Evolutionary conservation across 92 coral and sea anemone species (phyloP), one percentile per base, ranked within the genome.

Genomic region (Umimayanthus chanpuru): DNA sequence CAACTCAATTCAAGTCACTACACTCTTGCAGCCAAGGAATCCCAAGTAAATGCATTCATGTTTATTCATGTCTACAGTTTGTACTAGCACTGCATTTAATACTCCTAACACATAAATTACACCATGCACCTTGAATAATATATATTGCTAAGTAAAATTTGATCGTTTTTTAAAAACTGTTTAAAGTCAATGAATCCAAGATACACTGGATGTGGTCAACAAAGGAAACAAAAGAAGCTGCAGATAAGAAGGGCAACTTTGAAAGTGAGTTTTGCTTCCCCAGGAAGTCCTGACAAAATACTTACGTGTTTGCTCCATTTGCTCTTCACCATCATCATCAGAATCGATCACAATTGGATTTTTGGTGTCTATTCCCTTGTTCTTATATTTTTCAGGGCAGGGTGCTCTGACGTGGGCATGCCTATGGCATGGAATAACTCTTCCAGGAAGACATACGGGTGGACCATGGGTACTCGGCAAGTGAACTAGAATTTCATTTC

Each of bases 321-420:
- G 49, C 30, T 75, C 79, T 68, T 68, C 78, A 5, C 55, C 77
- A 25, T 83, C 87, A 43, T 83, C 87, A 70, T 83, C 87, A 1
- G 87, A 83, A 30, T 83, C 87, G 26, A 83, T 83, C 6, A 83
- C 78, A 44, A 83, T 83, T 30, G 87, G 78, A 47, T 83, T 71
- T 21, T 30, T 47, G 6, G 61, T 55, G 67, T 71, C 39, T 43
- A 68, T 47, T 8, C 87, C 87, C 43, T 71, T 68, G 43, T 83
- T 47, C 66, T 83, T 83, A 83, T 68, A 83, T 56, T 83, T 83
- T 41, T 44, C 43, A 23, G 77, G 66, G n/a, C 78, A 83, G 43
- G 78, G 65, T 47, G 65, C 39, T 21, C 78, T 49, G 11, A n/a
- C 0, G 43, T 70, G 66, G 61, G 66, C 9, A 23, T 83, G 87